Conservation (phyloP, 2,113 vertebrate genomes). For the Sebastes schlegelii region DNA sequence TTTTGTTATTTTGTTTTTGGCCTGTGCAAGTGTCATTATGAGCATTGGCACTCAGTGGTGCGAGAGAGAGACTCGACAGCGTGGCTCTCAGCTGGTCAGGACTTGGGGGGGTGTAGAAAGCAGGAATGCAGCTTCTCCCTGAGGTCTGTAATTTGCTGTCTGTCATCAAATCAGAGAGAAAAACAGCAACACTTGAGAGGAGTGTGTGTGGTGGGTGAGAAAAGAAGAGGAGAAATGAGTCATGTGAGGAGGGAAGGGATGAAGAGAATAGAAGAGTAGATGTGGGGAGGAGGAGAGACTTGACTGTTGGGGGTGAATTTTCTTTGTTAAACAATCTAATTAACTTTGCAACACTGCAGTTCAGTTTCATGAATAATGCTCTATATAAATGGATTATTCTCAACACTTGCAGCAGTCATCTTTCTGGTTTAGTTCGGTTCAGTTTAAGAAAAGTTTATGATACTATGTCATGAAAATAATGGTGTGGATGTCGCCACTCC, state of each 20-base stretch:
- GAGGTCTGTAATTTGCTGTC: slow-evolving; percentile 81
- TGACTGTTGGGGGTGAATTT: neutral
- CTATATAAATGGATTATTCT: neutral
- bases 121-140: slow-evolving; percentile 78
- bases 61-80: slow-evolving; percentile 47
- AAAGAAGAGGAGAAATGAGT: neutral
- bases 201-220: slow-evolving; percentile 3
- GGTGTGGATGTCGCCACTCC: neutral
- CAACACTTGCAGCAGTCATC: neutral
- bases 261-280: neutral
- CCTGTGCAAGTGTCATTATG: slow-evolving; percentile 19
- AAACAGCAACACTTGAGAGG: slow-evolving; percentile 67
- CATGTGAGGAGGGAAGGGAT: neutral
- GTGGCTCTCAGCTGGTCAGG: slow-evolving; percentile 53
- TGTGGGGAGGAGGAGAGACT: neutral
- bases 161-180: slow-evolving; percentile 78
- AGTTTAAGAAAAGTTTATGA: neutral
- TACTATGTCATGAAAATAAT: neutral
- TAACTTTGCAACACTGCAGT: neutral
- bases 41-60: slow-evolving; percentile 11
- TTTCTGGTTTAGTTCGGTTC: neutral
- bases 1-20: slow-evolving; percentile 36
- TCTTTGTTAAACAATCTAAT: neutral
- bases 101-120: slow-evolving; percentile 47
- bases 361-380: slow-evolving; percentile 5